Evolutionary conservation across 92 coral and sea anemone genomes (phyloP), one percentile per base, ranked within the genome.

Genomic region (Umimayanthus kanabou): DNA sequence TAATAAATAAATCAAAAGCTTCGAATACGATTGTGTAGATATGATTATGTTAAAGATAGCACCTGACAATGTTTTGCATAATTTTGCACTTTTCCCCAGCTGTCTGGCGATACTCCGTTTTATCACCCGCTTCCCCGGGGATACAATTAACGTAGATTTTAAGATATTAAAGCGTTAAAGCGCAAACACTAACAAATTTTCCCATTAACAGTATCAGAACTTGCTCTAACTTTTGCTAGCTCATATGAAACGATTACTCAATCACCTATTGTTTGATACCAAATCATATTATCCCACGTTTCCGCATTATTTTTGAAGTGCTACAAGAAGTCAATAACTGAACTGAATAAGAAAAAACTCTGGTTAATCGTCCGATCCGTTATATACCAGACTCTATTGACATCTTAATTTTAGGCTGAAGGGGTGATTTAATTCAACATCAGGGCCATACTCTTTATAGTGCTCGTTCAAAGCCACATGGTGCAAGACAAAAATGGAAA

Each of bases 241-340:
- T 72, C 22, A 72, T 11, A 29, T 29, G 42, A 72, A 72, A 72
- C 42, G 37, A 28, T 26, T 33, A n/a, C 73, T 69, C 30, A 70
- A 70, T 70, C 3, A 22, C 22, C 76, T 72, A 33, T 72, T 26
- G 76, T 72, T 28, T 15, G n/a, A 28, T 33, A 28, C 40, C 76
- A 33, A 72, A 72, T 72, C 76, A 33, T 11, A 72, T 72, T 72
- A 16, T 30, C 42, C 37, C 76, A 72, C 76, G 76, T 72, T 72
- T 72, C 76, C 39, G 42, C 40, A 9, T 72, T 29, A 10, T 70
- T 69, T 33, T 30, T 11, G 75, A 25, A 26, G 18, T 5, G 33
- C 23, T 25, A 72, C 37, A 33, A 28, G 40, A 72, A 72, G 40
- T 33, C 76, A 61, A 9, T 6, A 61, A 13, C 37, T 33, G 37